These are phyloP conservation scores for Grammomys dolichurus DNA, from an alignment of 2,113 vertebrate species.

Conservation along the genomic window DNA sequence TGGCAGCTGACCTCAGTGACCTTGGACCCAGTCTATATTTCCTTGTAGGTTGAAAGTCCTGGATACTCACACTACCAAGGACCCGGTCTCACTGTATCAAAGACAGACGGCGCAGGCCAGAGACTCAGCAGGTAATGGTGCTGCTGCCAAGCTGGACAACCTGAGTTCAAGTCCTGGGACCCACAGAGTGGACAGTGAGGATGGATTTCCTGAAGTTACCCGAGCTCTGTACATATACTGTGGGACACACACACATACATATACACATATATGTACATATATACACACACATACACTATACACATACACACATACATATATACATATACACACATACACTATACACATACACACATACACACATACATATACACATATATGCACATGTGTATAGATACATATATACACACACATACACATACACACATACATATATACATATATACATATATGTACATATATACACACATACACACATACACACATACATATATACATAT, in stretches of 20 bases:
- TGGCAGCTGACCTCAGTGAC: background rate
- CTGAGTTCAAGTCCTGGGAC: background rate
- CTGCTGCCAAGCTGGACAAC: too few relatives aligned
- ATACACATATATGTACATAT: rapidly evolving
- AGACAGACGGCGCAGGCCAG: too few relatives aligned
- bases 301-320: too few relatives aligned
- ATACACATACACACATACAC: too few relatives aligned
- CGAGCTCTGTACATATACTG: background rate
- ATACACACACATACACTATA: too few relatives aligned
- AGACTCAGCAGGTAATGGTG: background rate
- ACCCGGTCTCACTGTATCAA: background rate
- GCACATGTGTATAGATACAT: too few relatives aligned
- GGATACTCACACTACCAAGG: background rate
- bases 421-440: too few relatives aligned
- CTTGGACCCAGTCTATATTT: background rate
- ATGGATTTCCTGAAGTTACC: background rate
- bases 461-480: too few relatives aligned
- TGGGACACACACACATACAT: background rate
- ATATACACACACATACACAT: rapidly evolving
- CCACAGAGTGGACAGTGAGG: background rate
- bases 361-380: background rate
- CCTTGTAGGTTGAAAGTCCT: background rate
- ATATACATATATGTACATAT: too few relatives aligned
- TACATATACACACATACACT: rapidly evolving
- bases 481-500: rapidly evolving